Evolutionary conservation across 2,888 invertebrate genomes (phyloP).

Genomic region (Sinopyrophorus schimmeli): DNA sequence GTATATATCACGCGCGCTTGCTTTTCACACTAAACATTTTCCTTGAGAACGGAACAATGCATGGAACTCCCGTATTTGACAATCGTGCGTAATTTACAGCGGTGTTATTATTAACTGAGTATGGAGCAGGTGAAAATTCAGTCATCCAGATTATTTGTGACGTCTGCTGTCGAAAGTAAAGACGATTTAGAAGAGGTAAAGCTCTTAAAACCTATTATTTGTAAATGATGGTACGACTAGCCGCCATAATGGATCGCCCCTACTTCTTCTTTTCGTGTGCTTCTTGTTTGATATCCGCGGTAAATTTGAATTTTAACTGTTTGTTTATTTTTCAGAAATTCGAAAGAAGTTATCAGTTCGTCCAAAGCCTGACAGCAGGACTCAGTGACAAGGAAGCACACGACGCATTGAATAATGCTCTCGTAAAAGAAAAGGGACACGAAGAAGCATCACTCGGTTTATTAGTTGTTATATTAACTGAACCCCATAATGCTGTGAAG

Average conservation of each 20-base stretch:
- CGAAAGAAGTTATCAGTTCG: conserved; percentile 78
- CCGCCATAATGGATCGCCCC: conserved; percentile 59
- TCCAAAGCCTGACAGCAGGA: conserved; percentile 78
- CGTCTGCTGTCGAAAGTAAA: conserved; percentile 82
- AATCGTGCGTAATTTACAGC: conserved; percentile 63
- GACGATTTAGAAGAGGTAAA: conserved; percentile 90
- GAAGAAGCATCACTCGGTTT: conserved; percentile 93
- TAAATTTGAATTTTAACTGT: conserved; percentile 47
- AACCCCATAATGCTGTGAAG: conserved; percentile 80
- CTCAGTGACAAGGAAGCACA: conserved; percentile 93
- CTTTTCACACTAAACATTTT: conserved; percentile 56
- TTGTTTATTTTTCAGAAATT: conserved; percentile 73
- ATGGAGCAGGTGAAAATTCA: conserved; percentile 64
- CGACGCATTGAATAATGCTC: conserved; percentile 86
- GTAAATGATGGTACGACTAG: conserved; percentile 58
- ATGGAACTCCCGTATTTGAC: conserved; percentile 62
- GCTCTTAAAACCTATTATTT: conserved; percentile 56
- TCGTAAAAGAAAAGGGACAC: conserved; percentile 85
- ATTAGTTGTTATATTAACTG: conserved; percentile 84
- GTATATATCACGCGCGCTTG: conserved; percentile 57
- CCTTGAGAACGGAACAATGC: conserved; percentile 63
- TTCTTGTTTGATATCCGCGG: conserved; percentile 42
- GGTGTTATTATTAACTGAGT: conserved; percentile 57
- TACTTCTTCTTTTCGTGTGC: conserved; percentile 49
- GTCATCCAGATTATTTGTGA: conserved; percentile 77